Evolutionary conservation across 2,888 invertebrate genomes (phyloP), one percentile per base, ranked within the genome.

Genomic region (Pantelozetes paolii): DNA sequence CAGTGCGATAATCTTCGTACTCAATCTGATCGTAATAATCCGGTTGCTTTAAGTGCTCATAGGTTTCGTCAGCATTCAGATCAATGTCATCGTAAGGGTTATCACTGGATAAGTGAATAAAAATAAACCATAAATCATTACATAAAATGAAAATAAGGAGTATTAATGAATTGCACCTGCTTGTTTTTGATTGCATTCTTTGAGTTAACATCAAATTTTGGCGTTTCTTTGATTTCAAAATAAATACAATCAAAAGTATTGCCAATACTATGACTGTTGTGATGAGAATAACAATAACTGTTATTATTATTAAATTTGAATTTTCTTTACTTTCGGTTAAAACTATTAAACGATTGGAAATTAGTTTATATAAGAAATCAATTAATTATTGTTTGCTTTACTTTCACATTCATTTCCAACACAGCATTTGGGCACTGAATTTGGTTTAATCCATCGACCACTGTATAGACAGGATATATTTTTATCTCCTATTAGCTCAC

Each of bases 31-130:
- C 57, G 57, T 57, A 57, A 6, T 48, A 15, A 9, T 57, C 57
- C 5, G 57, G 57, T 57, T 77, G 77, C 45, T 72, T 76, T 13
- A 76, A 76, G 15, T 75, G 76, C 75, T 69, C 75, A 76, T 77
- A n/a, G 6, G 62, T 64, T 13, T 26, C 20, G 28, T 72, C 42
- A 26, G 45, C 72, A 8, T 15, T 15, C 8, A 45, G 18, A 26
- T 64, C 48, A 18, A 30, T 72, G 48, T 64, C 64, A 23, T 64
- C 64, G 30, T 48, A 64, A 3, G 28, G 1, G 18, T 71, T 71
- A 5, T 36, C 36, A 36, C 36, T 36, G 36, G 5, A 28, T 5
- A 26, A n/a, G n/a, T n/a, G n/a, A n/a, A n/a, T n/a, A n/a, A n/a
- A n/a, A n/a, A n/a, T n/a, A n/a, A n/a, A n/a, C n/a, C n/a, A n/a